Evolutionary conservation across 2,797 vertebrate genomes (phyloP).

Genomic region (Borostomias antarcticus): DNA sequence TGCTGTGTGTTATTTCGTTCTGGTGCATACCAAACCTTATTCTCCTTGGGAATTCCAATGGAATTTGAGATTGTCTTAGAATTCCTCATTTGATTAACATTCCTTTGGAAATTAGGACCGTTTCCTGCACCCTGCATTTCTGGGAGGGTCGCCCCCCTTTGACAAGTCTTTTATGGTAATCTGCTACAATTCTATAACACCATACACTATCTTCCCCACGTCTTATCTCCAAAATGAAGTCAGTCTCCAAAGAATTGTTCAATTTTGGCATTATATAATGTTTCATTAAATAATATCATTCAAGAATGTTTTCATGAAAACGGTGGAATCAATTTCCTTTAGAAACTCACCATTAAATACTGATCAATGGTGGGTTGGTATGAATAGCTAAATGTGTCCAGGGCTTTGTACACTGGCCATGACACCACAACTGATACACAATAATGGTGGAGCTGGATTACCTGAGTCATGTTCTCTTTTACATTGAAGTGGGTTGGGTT

Average conservation of each 20-base stretch:
- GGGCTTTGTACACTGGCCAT: constrained; percentile 35
- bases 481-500: constrained; percentile 56
- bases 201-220: constrained; percentile 3
- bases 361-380: constrained; percentile 21
- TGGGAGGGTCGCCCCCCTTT: constrained; percentile 29
- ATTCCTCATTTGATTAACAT: constrained; percentile 51
- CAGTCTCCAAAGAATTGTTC: constrained; percentile 26
- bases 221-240: background rate
- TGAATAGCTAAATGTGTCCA: constrained; percentile 46
- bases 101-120: constrained; percentile 39
- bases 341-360: constrained; percentile 24
- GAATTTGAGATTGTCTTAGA: constrained; percentile 41
- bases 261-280: constrained; percentile 31
- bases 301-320: constrained; percentile 53
- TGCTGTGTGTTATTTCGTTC: constrained; percentile 45
- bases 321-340: constrained; percentile 21
- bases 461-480: constrained; percentile 72
- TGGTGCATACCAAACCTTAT: constrained; percentile 43
- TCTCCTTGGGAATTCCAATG: constrained; percentile 35
- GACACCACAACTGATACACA: constrained; percentile 55
- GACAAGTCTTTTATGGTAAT: constrained; percentile 29
- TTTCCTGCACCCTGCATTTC: constrained; percentile 38
- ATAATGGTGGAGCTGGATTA: constrained; percentile 64
- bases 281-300: constrained; percentile 17
- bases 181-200: constrained; percentile 14